Evolutionary conservation across 2,797 vertebrate genomes (phyloP).

Genomic region (Balearica regulorum): DNA sequence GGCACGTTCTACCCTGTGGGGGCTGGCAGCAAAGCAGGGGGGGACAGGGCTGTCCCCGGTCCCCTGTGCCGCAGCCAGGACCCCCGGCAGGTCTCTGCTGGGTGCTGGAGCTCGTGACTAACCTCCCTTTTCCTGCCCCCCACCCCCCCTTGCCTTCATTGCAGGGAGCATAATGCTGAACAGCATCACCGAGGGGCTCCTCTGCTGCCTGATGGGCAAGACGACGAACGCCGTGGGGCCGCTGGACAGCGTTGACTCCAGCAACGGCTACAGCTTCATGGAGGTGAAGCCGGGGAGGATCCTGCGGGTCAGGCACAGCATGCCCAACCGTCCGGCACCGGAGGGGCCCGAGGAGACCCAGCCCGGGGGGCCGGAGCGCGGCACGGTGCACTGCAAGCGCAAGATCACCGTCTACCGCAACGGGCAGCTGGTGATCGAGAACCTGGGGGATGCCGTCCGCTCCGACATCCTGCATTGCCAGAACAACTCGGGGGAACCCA

Average conservation of each 20-base stretch:
- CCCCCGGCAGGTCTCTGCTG: not conserved
- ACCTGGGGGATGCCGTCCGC: slow-evolving; percentile 86
- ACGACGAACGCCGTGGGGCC: slow-evolving; percentile 85
- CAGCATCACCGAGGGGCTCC: slow-evolving; percentile 88
- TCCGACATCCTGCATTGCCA: slow-evolving; percentile 88
- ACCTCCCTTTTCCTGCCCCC: not conserved
- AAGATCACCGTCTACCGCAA: slow-evolving; percentile 93
- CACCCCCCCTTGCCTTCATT: fast-evolving
- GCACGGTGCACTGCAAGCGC: slow-evolving; percentile 87
- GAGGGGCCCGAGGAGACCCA: not conserved
- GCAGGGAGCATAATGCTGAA: slow-evolving; percentile 87
- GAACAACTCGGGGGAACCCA: slow-evolving; percentile 80
- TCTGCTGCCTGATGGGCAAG: slow-evolving; percentile 94
- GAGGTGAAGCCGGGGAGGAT: slow-evolving; percentile 95
- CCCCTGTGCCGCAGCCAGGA: not conserved
- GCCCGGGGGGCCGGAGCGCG: not conserved
- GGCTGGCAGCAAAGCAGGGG: not conserved
- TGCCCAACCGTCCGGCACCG: slow-evolving; percentile 63
- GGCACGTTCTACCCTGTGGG: not conserved
- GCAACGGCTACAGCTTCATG: slow-evolving; percentile 89
- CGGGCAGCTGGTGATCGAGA: slow-evolving; percentile 93
- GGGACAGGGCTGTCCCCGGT: no score
- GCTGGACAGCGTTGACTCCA: slow-evolving; percentile 82
- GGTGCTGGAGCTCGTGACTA: not conserved
- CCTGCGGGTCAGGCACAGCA: slow-evolving; percentile 84